Conservation (phyloP, 2,797 vertebrate genomes). For the Chrosomus eos region DNA sequence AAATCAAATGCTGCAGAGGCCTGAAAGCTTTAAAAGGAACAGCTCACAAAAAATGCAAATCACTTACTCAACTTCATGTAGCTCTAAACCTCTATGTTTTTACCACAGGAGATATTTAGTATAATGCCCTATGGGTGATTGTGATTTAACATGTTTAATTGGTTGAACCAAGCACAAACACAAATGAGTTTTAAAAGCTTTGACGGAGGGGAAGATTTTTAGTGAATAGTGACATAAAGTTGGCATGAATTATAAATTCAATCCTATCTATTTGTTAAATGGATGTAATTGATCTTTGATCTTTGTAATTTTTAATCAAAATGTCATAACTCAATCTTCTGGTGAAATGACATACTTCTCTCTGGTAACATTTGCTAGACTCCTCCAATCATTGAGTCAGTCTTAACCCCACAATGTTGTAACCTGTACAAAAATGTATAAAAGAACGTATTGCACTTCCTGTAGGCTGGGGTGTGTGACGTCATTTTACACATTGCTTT, state of each 20-base stretch:
- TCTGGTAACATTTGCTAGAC: too few species aligned
- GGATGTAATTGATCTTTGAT: neutral
- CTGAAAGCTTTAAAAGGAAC: slow-evolving; percentile 7
- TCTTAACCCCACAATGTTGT: neutral
- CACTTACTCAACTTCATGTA: neutral
- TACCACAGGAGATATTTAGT: neutral
- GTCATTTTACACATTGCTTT: neutral
- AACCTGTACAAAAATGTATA: neutral
- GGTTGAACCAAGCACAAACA: neutral
- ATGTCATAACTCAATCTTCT: neutral
- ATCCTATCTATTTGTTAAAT: neutral
- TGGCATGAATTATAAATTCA: neutral
- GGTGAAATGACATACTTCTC: neutral
- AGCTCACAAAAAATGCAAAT: neutral
- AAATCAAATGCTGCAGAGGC: slow-evolving; percentile 1
- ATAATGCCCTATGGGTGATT: neutral
- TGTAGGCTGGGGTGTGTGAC: neutral
- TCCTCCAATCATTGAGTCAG: neutral
- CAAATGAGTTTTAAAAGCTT: neutral
- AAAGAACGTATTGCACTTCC: neutral
- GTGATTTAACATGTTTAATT: neutral
- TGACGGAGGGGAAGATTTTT: neutral
- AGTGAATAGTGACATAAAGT: neutral
- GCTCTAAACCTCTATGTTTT: neutral
- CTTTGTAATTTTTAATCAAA: neutral